Percentiles rank a stretch among this genome's conserved stretches.
Conservation (phyloP, 2,888 invertebrate genomes). For the Ophraella communa region DNA sequence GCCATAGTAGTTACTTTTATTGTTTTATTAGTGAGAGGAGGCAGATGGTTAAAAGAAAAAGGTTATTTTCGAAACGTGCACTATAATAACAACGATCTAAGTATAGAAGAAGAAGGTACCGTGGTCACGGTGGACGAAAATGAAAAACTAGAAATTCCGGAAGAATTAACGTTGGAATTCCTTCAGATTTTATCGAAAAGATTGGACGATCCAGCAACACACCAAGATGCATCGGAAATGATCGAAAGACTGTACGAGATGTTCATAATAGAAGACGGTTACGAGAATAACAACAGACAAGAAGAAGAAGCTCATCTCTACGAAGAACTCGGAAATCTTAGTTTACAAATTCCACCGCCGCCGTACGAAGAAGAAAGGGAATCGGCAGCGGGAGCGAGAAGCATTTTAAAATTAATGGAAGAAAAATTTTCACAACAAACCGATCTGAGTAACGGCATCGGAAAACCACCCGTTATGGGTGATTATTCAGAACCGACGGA, state of each 20-base stretch:
- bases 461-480: slow-evolving; percentile 57
- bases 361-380: slow-evolving; percentile 62
- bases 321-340: slow-evolving; percentile 66
- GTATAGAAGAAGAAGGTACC: slow-evolving; percentile 61
- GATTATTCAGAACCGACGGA: slow-evolving; percentile 67
- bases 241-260: slow-evolving; percentile 79
- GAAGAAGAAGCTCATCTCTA: slow-evolving; percentile 59
- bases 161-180: slow-evolving; percentile 76
- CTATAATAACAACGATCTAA: slow-evolving; percentile 65
- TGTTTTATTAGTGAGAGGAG: slow-evolving; percentile 64
- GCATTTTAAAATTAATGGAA: slow-evolving; percentile 68
- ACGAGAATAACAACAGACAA: slow-evolving; percentile 62
- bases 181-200: slow-evolving; percentile 72
- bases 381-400: slow-evolving; percentile 59
- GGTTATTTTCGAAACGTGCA: slow-evolving; percentile 64
- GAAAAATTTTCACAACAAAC: slow-evolving; percentile 62
- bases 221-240: slow-evolving; percentile 76
- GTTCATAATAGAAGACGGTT: slow-evolving; percentile 74
- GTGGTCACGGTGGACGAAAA: slow-evolving; percentile 55
- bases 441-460: slow-evolving; percentile 43
- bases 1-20: slow-evolving; percentile 63
- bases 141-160: slow-evolving; percentile 67
- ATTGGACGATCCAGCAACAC: slow-evolving; percentile 75
- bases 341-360: slow-evolving; percentile 63
- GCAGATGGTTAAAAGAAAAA: slow-evolving; percentile 66